Conservation (phyloP, 2,888 invertebrate genomes). For the Pristionchus arcanus region DNA sequence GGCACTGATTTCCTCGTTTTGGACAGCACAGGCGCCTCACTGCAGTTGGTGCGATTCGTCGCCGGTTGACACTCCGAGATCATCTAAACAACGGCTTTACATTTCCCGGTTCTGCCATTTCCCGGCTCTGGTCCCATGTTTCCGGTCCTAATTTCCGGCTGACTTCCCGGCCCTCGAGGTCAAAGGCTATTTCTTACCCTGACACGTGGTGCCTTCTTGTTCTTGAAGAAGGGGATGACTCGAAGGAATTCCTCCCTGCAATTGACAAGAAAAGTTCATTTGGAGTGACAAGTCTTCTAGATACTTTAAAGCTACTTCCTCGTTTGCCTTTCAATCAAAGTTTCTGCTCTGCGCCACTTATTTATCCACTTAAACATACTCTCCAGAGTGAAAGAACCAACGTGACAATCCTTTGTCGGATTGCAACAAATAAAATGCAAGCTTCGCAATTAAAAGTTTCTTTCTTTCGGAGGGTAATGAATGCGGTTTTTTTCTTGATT, state of each 20-base stretch:
- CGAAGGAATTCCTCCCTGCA: conserved; percentile 74
- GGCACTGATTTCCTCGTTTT: conserved; percentile 13
- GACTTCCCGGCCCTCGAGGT: background rate
- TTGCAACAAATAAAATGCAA: too few species aligned
- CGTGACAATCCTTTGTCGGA: too few species aligned
- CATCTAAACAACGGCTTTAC: conserved; percentile 17
- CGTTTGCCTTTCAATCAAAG: conserved; percentile 19
- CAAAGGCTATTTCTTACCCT: background rate
- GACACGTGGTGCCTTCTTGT: conserved; percentile 47
- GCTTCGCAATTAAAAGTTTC: too few species aligned
- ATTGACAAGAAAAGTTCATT: conserved; percentile 47
- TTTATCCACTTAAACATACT: background rate
- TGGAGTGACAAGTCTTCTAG: conserved; percentile 16
- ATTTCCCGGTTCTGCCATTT: background rate
- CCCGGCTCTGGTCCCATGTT: background rate
- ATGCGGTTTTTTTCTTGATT: too few species aligned
- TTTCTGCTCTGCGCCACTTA: background rate
- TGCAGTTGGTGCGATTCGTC: conserved; percentile 44
- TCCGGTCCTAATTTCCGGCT: too few species aligned
- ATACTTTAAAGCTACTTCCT: conserved; percentile 25
- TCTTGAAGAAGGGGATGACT: conserved; percentile 68
- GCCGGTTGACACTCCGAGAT: conserved; percentile 56
- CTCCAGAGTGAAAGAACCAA: too few species aligned
- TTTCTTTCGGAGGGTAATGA: too few species aligned
- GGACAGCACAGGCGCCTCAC: conserved; percentile 25